Evolutionary conservation across 2,888 invertebrate genomes (phyloP).

Genomic region (Philereme transversata): DNA sequence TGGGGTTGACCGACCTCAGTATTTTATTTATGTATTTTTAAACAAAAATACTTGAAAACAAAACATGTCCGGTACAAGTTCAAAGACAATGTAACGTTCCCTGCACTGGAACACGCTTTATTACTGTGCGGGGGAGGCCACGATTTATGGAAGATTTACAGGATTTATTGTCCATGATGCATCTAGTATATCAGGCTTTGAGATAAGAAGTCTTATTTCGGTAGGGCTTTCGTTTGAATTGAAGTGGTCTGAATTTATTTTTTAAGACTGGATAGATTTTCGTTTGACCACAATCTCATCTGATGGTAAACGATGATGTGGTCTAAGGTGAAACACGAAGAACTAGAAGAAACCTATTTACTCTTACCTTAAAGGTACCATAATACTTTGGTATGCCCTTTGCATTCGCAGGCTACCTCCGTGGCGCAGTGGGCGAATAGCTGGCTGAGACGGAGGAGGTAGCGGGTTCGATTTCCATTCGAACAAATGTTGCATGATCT

Average conservation of each 20-base stretch:
- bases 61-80: conserved; percentile 27
- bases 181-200: conserved; percentile 13
- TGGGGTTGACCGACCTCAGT: too few species aligned
- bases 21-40: background rate
- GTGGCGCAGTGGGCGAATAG: too few species aligned
- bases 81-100: conserved; percentile 33
- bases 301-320: too few species aligned
- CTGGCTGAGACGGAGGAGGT: too few species aligned
- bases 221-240: background rate
- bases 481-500: too few species aligned
- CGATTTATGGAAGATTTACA: conserved; percentile 20
- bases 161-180: conserved; percentile 17
- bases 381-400: too few species aligned
- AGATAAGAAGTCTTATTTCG: conserved; percentile 5
- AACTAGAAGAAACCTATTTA: too few species aligned
- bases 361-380: too few species aligned
- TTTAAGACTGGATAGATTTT: background rate
- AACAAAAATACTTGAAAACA: conserved; percentile 10
- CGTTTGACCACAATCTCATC: too few species aligned
- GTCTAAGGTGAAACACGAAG: too few species aligned
- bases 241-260: background rate
- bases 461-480: too few species aligned
- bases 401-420: too few species aligned
- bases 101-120: conserved; percentile 29
- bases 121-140: conserved; percentile 20